Evolutionary conservation across 2,797 vertebrate genomes (phyloP).

Genomic region (Sebastiscus albofasciatus): DNA sequence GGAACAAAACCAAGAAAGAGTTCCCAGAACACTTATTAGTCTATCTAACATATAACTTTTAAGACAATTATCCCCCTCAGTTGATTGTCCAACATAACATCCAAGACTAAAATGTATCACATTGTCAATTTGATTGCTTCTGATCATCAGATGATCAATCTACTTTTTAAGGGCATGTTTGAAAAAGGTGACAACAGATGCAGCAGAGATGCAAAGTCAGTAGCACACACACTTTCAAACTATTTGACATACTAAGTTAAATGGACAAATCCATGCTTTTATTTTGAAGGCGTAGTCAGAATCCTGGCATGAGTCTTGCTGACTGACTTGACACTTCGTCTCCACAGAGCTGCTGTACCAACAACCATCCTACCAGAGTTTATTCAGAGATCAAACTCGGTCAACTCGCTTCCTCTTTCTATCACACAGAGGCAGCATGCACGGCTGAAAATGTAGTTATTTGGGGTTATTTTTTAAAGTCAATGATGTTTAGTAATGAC

Average conservation of each 20-base stretch:
- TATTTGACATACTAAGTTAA: too few species aligned
- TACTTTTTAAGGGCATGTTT: neutral
- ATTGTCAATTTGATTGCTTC: too few species aligned
- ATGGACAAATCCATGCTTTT: slow-evolving; percentile 25
- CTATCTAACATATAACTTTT: neutral
- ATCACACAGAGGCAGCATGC: neutral
- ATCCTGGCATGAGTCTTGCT: neutral
- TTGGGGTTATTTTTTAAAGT: too few species aligned
- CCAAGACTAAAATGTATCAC: too few species aligned
- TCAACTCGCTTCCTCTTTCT: neutral
- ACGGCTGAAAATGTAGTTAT: neutral
- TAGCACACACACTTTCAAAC: too few species aligned
- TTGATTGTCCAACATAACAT: too few species aligned
- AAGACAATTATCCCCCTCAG: rapidly evolving
- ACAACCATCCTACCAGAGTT: neutral
- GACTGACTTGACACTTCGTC: neutral
- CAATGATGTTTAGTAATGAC: neutral
- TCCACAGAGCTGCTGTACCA: slow-evolving; percentile 8
- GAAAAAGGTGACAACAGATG: neutral
- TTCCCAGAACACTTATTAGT: neutral
- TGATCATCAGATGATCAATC: neutral
- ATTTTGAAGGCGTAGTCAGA: slow-evolving; percentile 31
- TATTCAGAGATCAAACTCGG: slow-evolving; percentile 30
- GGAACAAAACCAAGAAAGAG: neutral
- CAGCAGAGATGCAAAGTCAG: neutral